These are phyloP conservation scores for Clostera curtula DNA, from an alignment of 2,888 invertebrate genomes.

Conservation along the genomic window DNA sequence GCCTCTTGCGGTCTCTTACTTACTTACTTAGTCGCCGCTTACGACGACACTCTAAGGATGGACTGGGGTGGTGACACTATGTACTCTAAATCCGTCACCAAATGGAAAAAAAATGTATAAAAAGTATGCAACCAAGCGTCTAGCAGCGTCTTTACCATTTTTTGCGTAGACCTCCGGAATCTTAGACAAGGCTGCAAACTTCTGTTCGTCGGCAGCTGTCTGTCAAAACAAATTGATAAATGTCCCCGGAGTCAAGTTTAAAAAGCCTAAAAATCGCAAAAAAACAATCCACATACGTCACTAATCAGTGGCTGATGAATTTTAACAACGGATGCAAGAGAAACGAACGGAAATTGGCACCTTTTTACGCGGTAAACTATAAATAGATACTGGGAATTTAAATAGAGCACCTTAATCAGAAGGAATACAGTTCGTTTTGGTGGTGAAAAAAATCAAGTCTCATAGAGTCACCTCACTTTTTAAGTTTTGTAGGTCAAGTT, in stretches of 20 bases:
- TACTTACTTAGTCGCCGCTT: too few relatives aligned
- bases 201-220: constrained; percentile 52
- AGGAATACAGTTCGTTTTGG: constrained; percentile 19
- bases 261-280: constrained; percentile 51
- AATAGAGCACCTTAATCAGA: constrained; percentile 13
- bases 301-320: constrained; percentile 65
- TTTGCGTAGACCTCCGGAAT: constrained; percentile 17
- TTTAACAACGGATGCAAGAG: constrained; percentile 64
- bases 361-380: constrained; percentile 45
- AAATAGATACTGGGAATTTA: constrained; percentile 6
- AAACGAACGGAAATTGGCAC: constrained; percentile 69
- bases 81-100: too few relatives aligned
- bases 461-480: constrained; percentile 30
- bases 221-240: constrained; percentile 53
- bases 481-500: constrained; percentile 67
- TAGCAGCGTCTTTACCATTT: too few relatives aligned
- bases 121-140: too few relatives aligned
- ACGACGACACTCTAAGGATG: too few relatives aligned
- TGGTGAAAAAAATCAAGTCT: constrained; percentile 13
- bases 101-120: too few relatives aligned
- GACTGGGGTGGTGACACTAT: too few relatives aligned
- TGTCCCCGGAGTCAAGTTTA: constrained; percentile 41
- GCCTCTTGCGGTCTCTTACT: too few relatives aligned
- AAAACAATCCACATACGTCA: constrained; percentile 58
- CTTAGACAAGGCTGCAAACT: constrained; percentile 31